phyloP scores from a whole-genome alignment of 2,797 vertebrate species.

The Chromis chromis region DNA sequence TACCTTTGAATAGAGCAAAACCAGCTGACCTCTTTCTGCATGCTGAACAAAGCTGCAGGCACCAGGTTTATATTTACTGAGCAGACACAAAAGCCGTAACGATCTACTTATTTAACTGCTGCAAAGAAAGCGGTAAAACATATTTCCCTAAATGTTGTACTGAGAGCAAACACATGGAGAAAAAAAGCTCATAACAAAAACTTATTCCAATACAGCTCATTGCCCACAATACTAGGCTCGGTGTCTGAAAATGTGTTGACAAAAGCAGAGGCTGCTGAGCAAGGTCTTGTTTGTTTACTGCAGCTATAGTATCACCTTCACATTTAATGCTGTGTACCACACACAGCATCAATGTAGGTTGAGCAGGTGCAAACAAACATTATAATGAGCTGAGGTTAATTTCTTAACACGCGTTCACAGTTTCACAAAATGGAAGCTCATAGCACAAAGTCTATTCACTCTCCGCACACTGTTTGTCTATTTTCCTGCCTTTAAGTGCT shows the following conservation, averaged over 20 bases:
- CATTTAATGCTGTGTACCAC: not conserved
- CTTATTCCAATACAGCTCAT: not conserved
- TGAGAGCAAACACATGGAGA: not conserved
- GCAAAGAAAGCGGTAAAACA: not conserved
- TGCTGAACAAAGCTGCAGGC: not conserved
- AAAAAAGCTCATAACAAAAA: constrained; percentile 8
- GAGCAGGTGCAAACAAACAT: not conserved
- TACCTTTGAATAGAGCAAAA: too few relatives aligned
- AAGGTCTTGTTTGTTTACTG: not conserved
- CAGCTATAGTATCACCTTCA: not conserved
- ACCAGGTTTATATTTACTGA: constrained; percentile 1
- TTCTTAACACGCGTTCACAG: constrained; percentile 8
- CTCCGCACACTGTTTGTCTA: not conserved
- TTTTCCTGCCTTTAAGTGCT: constrained; percentile 12
- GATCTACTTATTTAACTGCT: not conserved
- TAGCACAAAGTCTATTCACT: not conserved
- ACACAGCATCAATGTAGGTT: not conserved
- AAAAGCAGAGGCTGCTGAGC: not conserved
- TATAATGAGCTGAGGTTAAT: not conserved
- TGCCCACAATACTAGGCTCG: not conserved
- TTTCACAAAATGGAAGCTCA: not conserved
- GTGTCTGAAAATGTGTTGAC: constrained; percentile 9
- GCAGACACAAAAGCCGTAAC: not conserved
- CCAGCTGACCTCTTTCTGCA: too few relatives aligned
- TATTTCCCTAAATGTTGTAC: not conserved